Base-by-base conservation (phyloP, 2,113 vertebrate genomes). In the Lampris incognitus region DNA sequence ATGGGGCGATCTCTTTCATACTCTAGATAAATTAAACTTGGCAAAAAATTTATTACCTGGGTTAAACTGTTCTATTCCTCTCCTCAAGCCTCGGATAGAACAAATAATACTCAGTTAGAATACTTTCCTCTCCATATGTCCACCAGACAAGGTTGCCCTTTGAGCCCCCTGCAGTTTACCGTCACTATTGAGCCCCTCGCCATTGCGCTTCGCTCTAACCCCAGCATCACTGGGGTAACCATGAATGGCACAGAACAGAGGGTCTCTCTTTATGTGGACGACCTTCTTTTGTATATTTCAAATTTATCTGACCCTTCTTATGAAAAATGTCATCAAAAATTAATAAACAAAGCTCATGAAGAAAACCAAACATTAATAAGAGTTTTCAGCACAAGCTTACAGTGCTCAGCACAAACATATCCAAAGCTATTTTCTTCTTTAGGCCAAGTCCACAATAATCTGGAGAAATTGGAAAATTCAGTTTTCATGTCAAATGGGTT, bases 1-100 rank as follows among this genome's bases (percentile, higher is more conserved):
- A 39, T 66, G 64, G 64, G 40, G 24, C 64, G 51, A 51, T 52
- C 64, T 51, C 9, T 68, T 68, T n/a, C 39, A 68, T 38, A 66
- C 37, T 54, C 36, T 66, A 9, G 65, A 13, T 8, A 55, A 24
- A 24, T 24, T 24, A 24, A 24, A 24, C 24, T 24, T 24, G 24
- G 24, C 24, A 24, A 24, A 51, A 68, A 41, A 38, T 39, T 40
- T 56, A 42, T 68, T 52, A 50, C 50, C 38, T 65, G 63, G 44
- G 42, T 50, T 50, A 65, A 65, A 3, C 63, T 50, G 3, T 46
- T 65, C 10, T 65, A 65, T 38, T 65, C 63, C 44, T 66, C 46
- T 5, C 39, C 39, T 38, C 63, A 50, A 39, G 48, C 8, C 3
- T 9, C 6, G 24, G 24, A 24, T 24, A 24, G 24, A 24, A 24